Percentiles rank a stretch among this genome's conserved stretches.
These are phyloP conservation scores for Gnatocerus cornutus DNA, from an alignment of 2,888 invertebrate genomes.

Conservation along the genomic window DNA sequence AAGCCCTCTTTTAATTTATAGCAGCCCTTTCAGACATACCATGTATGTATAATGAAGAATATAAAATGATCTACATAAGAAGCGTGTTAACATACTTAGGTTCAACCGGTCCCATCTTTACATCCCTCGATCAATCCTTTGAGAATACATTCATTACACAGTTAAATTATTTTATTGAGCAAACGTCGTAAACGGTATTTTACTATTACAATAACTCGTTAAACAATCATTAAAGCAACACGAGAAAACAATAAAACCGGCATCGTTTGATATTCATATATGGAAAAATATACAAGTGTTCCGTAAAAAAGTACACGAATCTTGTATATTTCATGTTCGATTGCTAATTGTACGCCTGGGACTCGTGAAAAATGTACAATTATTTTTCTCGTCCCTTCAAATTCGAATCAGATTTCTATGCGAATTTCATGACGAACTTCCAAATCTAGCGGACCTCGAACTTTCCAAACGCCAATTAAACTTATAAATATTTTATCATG, in stretches of 20 bases:
- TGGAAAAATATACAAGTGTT: conserved; percentile 39
- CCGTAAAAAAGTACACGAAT: conserved; percentile 36
- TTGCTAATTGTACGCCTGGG: conserved; percentile 37
- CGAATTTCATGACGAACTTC: conserved; percentile 15
- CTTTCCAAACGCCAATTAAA: conserved; percentile 32
- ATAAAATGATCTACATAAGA: conserved; percentile 40
- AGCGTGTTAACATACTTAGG: conserved; percentile 30
- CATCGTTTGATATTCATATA: conserved; percentile 32
- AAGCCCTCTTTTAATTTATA: conserved; percentile 37
- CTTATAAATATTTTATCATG: conserved; percentile 36
- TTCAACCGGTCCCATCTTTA: too few relatives aligned
- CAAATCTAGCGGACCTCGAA: conserved; percentile 12
- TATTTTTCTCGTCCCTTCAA: conserved; percentile 22
- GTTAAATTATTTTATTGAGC: conserved; percentile 24
- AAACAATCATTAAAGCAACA: neutral
- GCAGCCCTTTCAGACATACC: conserved; percentile 28
- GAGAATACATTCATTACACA: conserved; percentile 31
- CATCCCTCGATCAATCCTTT: conserved; percentile 25
- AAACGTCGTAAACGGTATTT: conserved; percentile 9
- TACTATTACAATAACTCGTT: neutral
- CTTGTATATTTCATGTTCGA: conserved; percentile 37
- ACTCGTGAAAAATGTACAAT: conserved; percentile 41
- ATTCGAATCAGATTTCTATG: conserved; percentile 27
- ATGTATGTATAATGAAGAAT: conserved; percentile 46
- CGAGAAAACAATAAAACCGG: conserved; percentile 22